Evolutionary conservation across 2,113 vertebrate species (phyloP).

Genomic region (Picathartes gymnocephalus): DNA sequence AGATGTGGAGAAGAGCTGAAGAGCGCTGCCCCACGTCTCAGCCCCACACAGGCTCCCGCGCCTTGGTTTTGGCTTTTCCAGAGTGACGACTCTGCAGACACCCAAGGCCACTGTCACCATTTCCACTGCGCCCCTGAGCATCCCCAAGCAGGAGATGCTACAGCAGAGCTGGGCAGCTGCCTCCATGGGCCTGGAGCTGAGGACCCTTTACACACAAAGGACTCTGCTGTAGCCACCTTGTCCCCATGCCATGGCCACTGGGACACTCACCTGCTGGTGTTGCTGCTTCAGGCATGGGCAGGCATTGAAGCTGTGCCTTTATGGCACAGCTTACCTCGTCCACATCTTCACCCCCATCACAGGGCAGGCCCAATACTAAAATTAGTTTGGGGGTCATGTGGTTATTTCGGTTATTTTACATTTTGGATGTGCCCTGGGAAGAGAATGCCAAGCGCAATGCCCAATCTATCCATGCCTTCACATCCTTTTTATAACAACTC

Average conservation of each 20-base stretch:
- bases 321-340: neutral
- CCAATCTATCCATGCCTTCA: neutral
- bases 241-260: neutral
- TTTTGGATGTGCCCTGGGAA: neutral
- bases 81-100: accelerated
- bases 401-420: neutral
- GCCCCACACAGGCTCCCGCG: neutral
- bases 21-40: accelerated
- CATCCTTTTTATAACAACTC: neutral
- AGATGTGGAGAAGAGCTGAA: neutral
- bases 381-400: neutral
- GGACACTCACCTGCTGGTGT: neutral
- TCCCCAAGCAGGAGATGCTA: neutral
- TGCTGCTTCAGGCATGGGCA: accelerated
- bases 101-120: neutral
- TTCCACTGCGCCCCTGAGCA: neutral
- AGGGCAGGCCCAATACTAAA: neutral
- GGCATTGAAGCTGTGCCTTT: neutral
- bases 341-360: neutral
- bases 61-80: neutral
- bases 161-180: neutral
- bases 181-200: neutral
- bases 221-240: neutral
- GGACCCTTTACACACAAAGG: neutral
- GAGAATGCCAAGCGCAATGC: accelerated